A percentile compares a stretch with the other conserved stretches of the same genome.
phyloP scores from a whole-genome alignment of 2,888 invertebrate species.

The Drosophila birchii region DNA sequence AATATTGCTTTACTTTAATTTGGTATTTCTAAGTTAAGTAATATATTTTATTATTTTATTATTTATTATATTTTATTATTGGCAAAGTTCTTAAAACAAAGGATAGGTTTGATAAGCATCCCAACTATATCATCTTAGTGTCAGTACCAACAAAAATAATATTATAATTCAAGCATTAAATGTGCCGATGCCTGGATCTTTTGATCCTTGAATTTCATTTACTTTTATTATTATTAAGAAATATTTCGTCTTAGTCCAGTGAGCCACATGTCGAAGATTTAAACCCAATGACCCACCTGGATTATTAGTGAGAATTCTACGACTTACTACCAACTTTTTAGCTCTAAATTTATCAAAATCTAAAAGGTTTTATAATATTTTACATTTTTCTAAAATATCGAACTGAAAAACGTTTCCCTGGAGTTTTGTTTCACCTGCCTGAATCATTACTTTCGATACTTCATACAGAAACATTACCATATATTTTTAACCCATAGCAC shows the following conservation, averaged over 20 bases:
- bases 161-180: background rate
- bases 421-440: slow-evolving; percentile 23
- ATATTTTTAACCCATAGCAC: slow-evolving; percentile 12
- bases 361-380: background rate
- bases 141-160: background rate
- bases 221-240: background rate
- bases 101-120: too few species aligned
- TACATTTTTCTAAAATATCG: background rate
- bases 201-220: background rate
- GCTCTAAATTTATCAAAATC: background rate
- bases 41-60: too few species aligned
- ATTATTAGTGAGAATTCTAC: background rate
- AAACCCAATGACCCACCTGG: background rate
- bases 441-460: slow-evolving; percentile 20
- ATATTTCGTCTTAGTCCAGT: background rate
- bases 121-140: background rate
- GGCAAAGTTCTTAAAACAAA: too few species aligned
- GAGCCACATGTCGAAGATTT: background rate
- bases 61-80: too few species aligned
- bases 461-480: background rate
- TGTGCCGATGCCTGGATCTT: background rate
- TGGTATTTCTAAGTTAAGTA: background rate
- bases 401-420: background rate
- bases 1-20: background rate
- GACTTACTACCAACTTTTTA: background rate